phyloP scores from a whole-genome alignment of 2,888 invertebrate species.

The Zelleria hepariella region DNA sequence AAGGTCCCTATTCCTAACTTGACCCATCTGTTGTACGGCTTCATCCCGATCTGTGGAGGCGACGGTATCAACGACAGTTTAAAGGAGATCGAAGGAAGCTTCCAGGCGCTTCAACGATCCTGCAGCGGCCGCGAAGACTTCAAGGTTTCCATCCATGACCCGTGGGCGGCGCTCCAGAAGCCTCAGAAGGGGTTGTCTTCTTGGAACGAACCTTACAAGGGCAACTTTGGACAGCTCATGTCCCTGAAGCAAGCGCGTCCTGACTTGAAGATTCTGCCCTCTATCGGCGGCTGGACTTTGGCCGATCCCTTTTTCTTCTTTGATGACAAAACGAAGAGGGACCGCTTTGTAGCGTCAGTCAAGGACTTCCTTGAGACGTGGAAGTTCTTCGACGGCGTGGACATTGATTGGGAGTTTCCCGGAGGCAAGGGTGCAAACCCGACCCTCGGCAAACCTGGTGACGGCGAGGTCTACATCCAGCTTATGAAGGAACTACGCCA shows the following conservation, averaged over 20 bases:
- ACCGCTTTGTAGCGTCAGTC: constrained; percentile 56
- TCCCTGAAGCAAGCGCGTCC: constrained; percentile 60
- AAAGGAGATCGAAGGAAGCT: constrained; percentile 65
- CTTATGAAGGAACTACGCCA: constrained; percentile 59
- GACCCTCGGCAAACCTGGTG: constrained; percentile 52
- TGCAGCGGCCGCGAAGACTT: constrained; percentile 64
- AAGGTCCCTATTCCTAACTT: constrained; percentile 55
- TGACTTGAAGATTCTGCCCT: constrained; percentile 58
- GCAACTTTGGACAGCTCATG: constrained; percentile 65
- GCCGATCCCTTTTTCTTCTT: constrained; percentile 67
- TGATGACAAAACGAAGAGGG: constrained; percentile 48
- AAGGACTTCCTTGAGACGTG: constrained; percentile 62
- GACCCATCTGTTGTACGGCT: constrained; percentile 60
- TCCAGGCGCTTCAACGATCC: constrained; percentile 60
- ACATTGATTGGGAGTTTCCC: constrained; percentile 68
- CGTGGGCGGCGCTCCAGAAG: constrained; percentile 64
- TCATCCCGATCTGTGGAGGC: constrained; percentile 64
- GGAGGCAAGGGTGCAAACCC: constrained; percentile 66
- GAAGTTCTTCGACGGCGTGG: constrained; percentile 67
- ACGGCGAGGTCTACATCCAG: constrained; percentile 49
- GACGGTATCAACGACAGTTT: constrained; percentile 67
- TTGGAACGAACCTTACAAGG: constrained; percentile 67
- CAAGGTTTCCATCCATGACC: constrained; percentile 63
- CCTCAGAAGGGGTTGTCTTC: constrained; percentile 60
- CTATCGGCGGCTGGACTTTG: constrained; percentile 62